Percentiles rank a stretch among this genome's conserved stretches.
phyloP scores from a whole-genome alignment of 64 coral and sea anemone species.

The Porites lutea region DNA sequence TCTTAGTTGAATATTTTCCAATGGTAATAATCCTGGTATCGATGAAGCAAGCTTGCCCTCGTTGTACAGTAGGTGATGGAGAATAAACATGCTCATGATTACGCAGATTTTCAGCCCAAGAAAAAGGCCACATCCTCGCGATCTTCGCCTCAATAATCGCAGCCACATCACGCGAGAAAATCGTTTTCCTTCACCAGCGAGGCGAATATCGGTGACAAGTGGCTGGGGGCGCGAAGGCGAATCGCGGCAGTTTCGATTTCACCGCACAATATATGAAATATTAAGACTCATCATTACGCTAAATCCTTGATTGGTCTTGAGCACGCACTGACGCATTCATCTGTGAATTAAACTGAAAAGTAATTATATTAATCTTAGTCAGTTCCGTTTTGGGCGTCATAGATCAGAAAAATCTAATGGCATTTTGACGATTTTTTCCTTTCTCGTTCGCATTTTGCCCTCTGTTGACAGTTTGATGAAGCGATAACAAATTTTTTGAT shows the following conservation, averaged over 20 bases:
- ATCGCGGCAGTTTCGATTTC: not conserved
- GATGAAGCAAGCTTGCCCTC: not conserved
- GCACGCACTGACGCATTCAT: too few species aligned
- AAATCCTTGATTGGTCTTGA: too few species aligned
- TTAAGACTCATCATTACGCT: too few species aligned
- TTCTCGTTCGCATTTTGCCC: not conserved
- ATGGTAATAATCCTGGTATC: not conserved
- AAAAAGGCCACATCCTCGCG: not conserved
- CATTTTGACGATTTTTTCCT: not conserved
- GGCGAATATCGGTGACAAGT: too few species aligned
- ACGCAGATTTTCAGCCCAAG: conserved; percentile 16
- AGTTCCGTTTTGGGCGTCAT: too few species aligned
- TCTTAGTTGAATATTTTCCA: not conserved
- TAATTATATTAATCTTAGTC: too few species aligned
- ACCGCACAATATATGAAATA: not conserved
- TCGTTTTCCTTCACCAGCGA: not conserved
- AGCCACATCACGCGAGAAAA: not conserved
- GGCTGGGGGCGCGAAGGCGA: too few species aligned
- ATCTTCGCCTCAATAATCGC: not conserved
- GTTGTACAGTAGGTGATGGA: conserved; percentile 12
- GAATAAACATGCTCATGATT: conserved; percentile 20
- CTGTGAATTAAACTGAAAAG: too few species aligned
- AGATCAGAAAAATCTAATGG: too few species aligned
- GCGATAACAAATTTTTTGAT: conserved; percentile 27
- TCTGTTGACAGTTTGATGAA: conserved; percentile 21